These are phyloP conservation scores for Condylura cristata DNA, from an alignment of 2,113 vertebrate genomes.

Conservation along the genomic window DNA sequence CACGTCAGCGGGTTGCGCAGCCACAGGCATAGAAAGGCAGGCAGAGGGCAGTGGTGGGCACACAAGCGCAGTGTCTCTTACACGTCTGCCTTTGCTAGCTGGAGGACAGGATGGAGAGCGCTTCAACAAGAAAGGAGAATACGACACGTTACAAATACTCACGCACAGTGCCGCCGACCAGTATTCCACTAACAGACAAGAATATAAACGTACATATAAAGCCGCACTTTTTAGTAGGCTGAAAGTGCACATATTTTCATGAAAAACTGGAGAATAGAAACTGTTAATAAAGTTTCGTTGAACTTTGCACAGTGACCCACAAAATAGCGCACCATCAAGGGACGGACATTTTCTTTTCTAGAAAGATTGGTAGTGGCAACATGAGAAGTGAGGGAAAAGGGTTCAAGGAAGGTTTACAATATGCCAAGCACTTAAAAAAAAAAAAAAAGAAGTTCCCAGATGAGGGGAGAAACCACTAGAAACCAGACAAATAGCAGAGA, in stretches of 20 bases:
- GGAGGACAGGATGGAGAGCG: slow-evolving; percentile 95
- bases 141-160: slow-evolving; percentile 85
- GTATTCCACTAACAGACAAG: not conserved
- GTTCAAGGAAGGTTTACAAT: too few species aligned
- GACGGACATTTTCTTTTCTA: not conserved
- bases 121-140: slow-evolving; percentile 94
- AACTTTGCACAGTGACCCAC: not conserved
- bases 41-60: slow-evolving; percentile 54
- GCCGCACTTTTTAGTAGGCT: slow-evolving; percentile 44
- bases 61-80: slow-evolving; percentile 92
- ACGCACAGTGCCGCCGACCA: slow-evolving; percentile 55
- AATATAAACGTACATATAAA: slow-evolving; percentile 60
- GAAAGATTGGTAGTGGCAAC: not conserved
- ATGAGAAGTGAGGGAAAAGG: not conserved
- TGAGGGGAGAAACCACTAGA: not conserved
- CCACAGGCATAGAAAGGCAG: slow-evolving; percentile 78
- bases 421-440: not conserved
- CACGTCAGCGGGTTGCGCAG: slow-evolving; percentile 73
- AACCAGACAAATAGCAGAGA: too few species aligned
- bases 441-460: not conserved
- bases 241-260: slow-evolving; percentile 31
- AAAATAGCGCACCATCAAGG: not conserved
- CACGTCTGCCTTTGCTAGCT: slow-evolving; percentile 98
- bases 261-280: slow-evolving; percentile 11
- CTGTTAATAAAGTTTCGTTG: not conserved